Evolutionary conservation across 2,797 vertebrate species (phyloP).

Genomic region (Liasis olivaceus): DNA sequence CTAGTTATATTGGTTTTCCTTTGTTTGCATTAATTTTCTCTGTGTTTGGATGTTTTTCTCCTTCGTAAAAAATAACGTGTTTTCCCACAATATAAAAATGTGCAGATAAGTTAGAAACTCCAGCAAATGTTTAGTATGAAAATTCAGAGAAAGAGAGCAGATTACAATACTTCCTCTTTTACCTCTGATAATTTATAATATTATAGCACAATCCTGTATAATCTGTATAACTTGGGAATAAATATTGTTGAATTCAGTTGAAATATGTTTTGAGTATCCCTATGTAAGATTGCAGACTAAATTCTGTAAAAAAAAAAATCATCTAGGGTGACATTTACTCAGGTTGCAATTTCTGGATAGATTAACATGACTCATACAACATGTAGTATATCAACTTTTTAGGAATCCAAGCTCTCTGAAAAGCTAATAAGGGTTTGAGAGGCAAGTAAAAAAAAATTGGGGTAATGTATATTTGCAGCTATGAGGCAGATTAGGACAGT

Average conservation of each 20-base stretch:
- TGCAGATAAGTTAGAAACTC: neutral
- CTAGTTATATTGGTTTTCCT: neutral
- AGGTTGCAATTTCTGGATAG: neutral
- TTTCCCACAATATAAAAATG: neutral
- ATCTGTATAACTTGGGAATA: neutral
- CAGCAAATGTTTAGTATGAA: neutral
- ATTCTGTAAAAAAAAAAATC: neutral
- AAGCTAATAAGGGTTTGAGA: neutral
- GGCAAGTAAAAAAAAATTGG: too few relatives aligned
- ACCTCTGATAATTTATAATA: neutral
- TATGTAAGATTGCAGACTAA: neutral
- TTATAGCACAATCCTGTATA: neutral
- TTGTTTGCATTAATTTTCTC: neutral
- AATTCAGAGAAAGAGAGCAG: neutral
- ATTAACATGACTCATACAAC: neutral
- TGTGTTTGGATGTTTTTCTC: neutral
- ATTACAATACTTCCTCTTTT: neutral
- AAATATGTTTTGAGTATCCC: neutral
- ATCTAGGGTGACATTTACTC: neutral
- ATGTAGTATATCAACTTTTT: neutral
- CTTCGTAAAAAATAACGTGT: neutral
- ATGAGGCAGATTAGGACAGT: neutral
- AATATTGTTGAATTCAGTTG: neutral
- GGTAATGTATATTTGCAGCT: too few relatives aligned
- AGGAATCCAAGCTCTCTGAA: neutral